These are phyloP conservation scores for Pachycephus smyrnensis DNA, from an alignment of 2,888 invertebrate genomes.

Conservation along the genomic window DNA sequence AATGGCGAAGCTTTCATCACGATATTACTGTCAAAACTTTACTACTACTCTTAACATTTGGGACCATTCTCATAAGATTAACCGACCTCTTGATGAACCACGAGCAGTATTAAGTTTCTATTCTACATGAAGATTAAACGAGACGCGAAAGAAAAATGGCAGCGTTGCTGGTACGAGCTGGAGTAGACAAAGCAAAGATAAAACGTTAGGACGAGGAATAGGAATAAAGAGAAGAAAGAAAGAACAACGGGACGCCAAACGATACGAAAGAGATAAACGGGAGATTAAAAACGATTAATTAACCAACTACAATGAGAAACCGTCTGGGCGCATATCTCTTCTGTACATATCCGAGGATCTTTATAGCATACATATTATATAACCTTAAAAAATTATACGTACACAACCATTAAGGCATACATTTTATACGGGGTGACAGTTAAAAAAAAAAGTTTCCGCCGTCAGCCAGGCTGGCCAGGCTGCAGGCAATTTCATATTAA, in stretches of 20 bases:
- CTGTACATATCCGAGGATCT: constrained; percentile 51
- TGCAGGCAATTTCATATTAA: constrained; percentile 1
- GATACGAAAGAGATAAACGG: not conserved
- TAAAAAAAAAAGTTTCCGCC: constrained; percentile 21
- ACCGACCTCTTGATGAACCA: constrained; percentile 43
- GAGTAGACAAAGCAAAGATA: not conserved
- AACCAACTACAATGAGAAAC: constrained; percentile 5
- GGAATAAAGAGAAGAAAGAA: constrained; percentile 15
- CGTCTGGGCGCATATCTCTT: constrained; percentile 44
- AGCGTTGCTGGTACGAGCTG: constrained; percentile 16
- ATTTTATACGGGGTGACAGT: constrained; percentile 19
- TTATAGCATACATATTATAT: not conserved
- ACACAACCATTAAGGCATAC: not conserved
- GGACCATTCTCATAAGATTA: constrained; percentile 60
- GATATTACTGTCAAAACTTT: constrained; percentile 12
- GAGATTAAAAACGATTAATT: not conserved
- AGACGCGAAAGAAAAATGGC: constrained; percentile 20
- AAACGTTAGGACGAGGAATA: not conserved
- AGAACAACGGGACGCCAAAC: constrained; percentile 1
- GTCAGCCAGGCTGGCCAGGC: constrained; percentile 25
- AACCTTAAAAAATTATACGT: not conserved
- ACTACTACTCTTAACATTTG: constrained; percentile 59
- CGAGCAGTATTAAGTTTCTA: constrained; percentile 52
- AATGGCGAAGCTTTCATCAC: constrained; percentile 13
- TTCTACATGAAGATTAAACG: constrained; percentile 31